Base-by-base conservation (phyloP, 2,113 vertebrate species). In the Vicugna pacos region DNA sequence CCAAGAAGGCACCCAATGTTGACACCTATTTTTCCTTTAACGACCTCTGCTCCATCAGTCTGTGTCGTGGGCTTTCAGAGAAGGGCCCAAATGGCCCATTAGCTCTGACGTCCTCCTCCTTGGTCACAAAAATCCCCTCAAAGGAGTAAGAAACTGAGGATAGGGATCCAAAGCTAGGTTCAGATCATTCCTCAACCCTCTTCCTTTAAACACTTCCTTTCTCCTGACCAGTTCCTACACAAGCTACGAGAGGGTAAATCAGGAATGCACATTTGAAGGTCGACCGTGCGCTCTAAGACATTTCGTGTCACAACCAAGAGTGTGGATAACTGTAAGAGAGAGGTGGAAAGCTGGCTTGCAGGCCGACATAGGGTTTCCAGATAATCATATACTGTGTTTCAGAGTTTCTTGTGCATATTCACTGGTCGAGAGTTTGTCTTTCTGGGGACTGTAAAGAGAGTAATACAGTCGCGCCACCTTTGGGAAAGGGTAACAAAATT, bases 61-160 rank as follows among this genome's bases (percentile, higher is more conserved):
- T 76, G 26, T 58, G 42, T 8, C 1, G 0, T 8, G 32, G 32
- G 75, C 48, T 96, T 98, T 97, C 91, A 95, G 73, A 56, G 62
- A 60, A 95, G 58, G 80, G 50, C 35, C 58, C 17, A 16, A 7
- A 15, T 87, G 54, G 83, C 81, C 83, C 92, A 92, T 98, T 86
- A 98, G 75, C 82, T 97, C 94, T 97, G 87, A 97, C 97, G 92
- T 70, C 81, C 8, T 72, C 46, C 30, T 81, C 52, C 42, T 70
- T 82, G 60, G 28, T 73, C 77, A 54, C 7, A 42, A 24, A 83
- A 87, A 28, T 20, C 32, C 46, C 32, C 50, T 96, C 48, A 62
- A 88, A 83, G 86, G 77, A 76, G 46, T 17, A 10, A 35, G 62
- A 80, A 84, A 62, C 67, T 38, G 50, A 72, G 4, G 32, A 81